These are phyloP conservation scores for Drosophila kanapiae DNA, from an alignment of 1,140 invertebrate genomes.

Conservation along the genomic window DNA sequence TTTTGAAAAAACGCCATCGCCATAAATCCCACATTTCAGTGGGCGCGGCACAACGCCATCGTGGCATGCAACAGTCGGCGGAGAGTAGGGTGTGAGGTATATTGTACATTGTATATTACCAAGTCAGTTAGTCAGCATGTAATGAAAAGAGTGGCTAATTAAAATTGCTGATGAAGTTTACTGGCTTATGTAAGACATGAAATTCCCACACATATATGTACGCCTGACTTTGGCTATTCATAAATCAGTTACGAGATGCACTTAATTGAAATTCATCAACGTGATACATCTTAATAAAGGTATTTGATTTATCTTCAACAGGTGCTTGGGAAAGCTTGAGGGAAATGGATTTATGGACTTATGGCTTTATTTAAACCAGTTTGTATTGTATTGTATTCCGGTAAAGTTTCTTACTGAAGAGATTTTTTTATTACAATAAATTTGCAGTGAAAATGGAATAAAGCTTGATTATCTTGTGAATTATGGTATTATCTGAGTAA, in stretches of 20 bases:
- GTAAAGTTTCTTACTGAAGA: rapidly evolving
- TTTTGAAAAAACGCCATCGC: slow-evolving; percentile 20
- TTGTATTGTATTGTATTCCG: no score
- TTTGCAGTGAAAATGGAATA: not conserved
- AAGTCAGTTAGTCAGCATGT: slow-evolving; percentile 39
- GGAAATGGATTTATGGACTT: not conserved
- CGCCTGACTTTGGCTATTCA: slow-evolving; percentile 5
- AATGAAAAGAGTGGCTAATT: slow-evolving; percentile 11
- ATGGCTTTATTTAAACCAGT: not conserved
- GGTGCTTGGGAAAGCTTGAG: not conserved
- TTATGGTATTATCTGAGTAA: no score
- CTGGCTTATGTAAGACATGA: slow-evolving; percentile 17
- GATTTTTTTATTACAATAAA: not conserved
- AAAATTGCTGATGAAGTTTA: slow-evolving; percentile 42
- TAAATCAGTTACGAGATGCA: slow-evolving; percentile 18
- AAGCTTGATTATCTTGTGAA: not conserved
- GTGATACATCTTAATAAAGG: not conserved
- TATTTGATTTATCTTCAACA: slow-evolving; percentile 15
- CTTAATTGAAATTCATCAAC: slow-evolving; percentile 13
- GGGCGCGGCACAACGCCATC: not conserved
- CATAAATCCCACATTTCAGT: slow-evolving; percentile 7
- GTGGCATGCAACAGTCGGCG: slow-evolving; percentile 24
- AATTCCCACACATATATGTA: slow-evolving; percentile 24
- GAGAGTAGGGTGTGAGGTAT: not conserved
- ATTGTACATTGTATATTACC: not conserved